Base-by-base conservation (phyloP, 53 echinoderm and acorn worm genomes). In the Hippasteria phrygiana region DNA sequence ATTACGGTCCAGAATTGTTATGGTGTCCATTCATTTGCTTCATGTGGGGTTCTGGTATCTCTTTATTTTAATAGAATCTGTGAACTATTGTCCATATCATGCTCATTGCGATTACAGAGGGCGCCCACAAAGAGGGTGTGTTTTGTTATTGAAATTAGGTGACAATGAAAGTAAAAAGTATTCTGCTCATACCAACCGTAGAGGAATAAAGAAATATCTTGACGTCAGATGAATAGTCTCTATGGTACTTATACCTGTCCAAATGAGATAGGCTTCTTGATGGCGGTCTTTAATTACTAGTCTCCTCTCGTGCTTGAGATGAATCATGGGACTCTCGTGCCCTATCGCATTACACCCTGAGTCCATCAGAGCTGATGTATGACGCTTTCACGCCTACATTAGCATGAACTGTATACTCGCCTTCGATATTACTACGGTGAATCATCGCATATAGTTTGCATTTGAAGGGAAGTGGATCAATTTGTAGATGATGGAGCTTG, bases 371-470 rank as follows among this genome's bases (percentile, higher is more conserved):
- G 55, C 40, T 43, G 64, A 81, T 85, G 71, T 71, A 22, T 37
- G n/a, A 69, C 71, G 37, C 71, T 31, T 24, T 51, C 53, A 26
- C 70, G 64, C 85, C 85, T 85, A 22, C 20, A 43, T 35, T 83
- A 50, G 24, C 36, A 34, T 65, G 45, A 83, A 69, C n/a, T 33
- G n/a, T n/a, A 43, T 48, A 14, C 66, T 34, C 48, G 35, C 43
- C 18, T 35, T 36, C 67, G 18, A 66, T 46, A 73, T 41, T 73
- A 48, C 69, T 17, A 31, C 75, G 48, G 50, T 75, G 75, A 75
- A 75, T 75, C 75, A 75, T 48, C 48, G 47, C 26, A 50, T 75
- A 32, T 50, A 41, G 24, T 75, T 75, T 75, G 75, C 75, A 72
- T 72, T 35, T 33, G 33, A 33, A 8, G 62, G 16, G 18, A 24